Evolutionary conservation across 2,797 vertebrate species (phyloP).

Genomic region (Distichodus sexfasciatus): DNA sequence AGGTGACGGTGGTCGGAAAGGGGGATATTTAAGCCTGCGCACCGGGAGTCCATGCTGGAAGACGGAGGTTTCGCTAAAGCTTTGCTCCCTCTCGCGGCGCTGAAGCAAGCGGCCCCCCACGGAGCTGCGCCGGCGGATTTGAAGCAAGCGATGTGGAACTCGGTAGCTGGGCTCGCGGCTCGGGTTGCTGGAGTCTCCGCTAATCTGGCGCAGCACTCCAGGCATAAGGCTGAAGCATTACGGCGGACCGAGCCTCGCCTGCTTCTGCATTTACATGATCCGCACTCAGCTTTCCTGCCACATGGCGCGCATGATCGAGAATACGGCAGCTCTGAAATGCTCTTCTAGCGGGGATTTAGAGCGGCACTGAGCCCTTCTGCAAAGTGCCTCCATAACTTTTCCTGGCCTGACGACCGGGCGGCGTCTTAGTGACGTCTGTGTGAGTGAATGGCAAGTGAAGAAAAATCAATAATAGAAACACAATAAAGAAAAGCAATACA

Average conservation of each 20-base stretch:
- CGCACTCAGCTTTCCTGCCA: conserved; percentile 71
- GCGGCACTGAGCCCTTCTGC: conserved; percentile 7
- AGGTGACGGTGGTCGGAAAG: conserved; percentile 63
- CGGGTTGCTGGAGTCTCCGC: conserved; percentile 69
- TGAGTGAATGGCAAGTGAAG: not conserved
- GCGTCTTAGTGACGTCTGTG: not conserved
- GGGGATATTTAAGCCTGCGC: conserved; percentile 63
- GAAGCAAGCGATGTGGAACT: conserved; percentile 58
- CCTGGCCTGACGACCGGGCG: not conserved
- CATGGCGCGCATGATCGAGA: conserved; percentile 67
- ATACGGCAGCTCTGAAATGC: conserved; percentile 66
- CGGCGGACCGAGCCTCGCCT: conserved; percentile 59
- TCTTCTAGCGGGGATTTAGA: conserved; percentile 56
- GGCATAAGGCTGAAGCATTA: conserved; percentile 94
- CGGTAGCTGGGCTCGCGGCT: conserved; percentile 51
- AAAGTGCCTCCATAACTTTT: conserved; percentile 37
- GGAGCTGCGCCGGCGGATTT: conserved; percentile 66
- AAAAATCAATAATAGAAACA: not conserved
- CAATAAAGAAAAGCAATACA: not conserved
- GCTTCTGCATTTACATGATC: conserved; percentile 75
- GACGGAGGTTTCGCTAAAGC: conserved; percentile 54
- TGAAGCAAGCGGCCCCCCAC: conserved; percentile 59
- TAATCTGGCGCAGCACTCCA: conserved; percentile 88
- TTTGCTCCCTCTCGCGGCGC: conserved; percentile 50
- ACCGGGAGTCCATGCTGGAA: conserved; percentile 23